Base-by-base conservation (phyloP, 1,140 invertebrate species). In the Oncopodura yosiiana region DNA sequence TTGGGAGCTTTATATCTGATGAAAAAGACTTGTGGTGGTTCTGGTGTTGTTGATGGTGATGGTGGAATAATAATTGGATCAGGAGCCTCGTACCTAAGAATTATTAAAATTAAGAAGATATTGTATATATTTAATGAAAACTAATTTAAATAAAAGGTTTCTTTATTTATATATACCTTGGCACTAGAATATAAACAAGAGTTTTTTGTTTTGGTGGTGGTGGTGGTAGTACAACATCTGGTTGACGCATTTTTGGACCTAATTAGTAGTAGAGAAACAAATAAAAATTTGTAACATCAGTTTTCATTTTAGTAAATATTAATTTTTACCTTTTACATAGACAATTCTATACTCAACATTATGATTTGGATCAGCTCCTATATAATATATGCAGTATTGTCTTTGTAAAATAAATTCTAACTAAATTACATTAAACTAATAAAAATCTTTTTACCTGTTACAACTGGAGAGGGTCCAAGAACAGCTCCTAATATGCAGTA, bases 181-280 rank as follows among this genome's bases (percentile, higher is more conserved):
- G 54, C 4, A 56, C 48, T 12, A 56, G 32, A 44, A 56, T 56
- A 48, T 56, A 56, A 12, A 56, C 53, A 18, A 56, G 23, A n/a
- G 53, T 56, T 27, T 56, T 56, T n/a, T 56, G 53, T 38, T 56
- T 45, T 43, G 45, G 45, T 56, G 45, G 45, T 19, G 53, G 53
- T 18, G 53, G 53, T 24, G 53, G 53, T 21, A 56, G 46, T 34
- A 56, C 30, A 2, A 56, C 18, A 49, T 56, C 53, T 12, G 53
- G 53, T 29, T 56, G 49, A 2, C 24, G 53, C 16, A 46, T 46
- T 29, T 56, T 56, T 3, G 34, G 30, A n/a, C n/a, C n/a, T n/a
- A n/a, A n/a, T n/a, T n/a, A n/a, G n/a, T n/a, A n/a, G n/a, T n/a
- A n/a, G n/a, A n/a, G n/a, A n/a, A n/a, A n/a, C n/a, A n/a, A n/a